Conservation (phyloP, 2,888 invertebrate species). For the Tachina fera region DNA sequence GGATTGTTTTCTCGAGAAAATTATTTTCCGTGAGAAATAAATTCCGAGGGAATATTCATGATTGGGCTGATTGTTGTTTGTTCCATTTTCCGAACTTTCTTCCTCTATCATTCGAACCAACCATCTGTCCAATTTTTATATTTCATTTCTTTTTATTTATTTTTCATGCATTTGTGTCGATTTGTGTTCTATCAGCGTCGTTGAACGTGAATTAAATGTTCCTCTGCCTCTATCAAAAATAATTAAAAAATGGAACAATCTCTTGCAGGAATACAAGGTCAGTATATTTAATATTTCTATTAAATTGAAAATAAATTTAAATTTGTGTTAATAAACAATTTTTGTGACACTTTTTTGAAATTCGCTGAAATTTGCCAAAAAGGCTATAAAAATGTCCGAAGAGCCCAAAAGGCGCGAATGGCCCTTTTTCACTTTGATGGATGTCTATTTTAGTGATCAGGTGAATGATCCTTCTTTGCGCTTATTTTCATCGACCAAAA, state of each 20-base stretch:
- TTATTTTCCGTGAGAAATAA: too few relatives aligned
- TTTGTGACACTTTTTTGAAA: neutral
- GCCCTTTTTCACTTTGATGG: slow-evolving; percentile 83
- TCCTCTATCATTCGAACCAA: neutral
- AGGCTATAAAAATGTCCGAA: slow-evolving; percentile 83
- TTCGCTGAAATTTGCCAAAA: slow-evolving; percentile 24
- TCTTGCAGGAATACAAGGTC: slow-evolving; percentile 83
- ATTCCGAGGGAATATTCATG: too few relatives aligned
- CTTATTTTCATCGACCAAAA: slow-evolving; percentile 83
- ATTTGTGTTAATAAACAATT: slow-evolving; percentile 19
- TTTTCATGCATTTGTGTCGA: slow-evolving; percentile 53
- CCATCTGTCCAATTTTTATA: slow-evolving; percentile 31
- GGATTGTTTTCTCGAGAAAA: too few relatives aligned
- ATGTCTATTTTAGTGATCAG: slow-evolving; percentile 83
- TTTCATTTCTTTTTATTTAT: slow-evolving; percentile 54
- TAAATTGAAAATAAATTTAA: neutral
- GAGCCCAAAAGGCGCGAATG: slow-evolving; percentile 83
- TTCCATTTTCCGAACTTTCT: neutral
- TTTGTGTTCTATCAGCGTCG: slow-evolving; percentile 78
- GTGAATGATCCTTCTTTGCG: slow-evolving; percentile 83
- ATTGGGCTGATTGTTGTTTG: too few relatives aligned
- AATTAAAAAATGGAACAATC: slow-evolving; percentile 83
- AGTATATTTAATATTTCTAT: slow-evolving; percentile 46
- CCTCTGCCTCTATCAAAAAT: slow-evolving; percentile 83
- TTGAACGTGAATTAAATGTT: slow-evolving; percentile 83